Base-by-base conservation (phyloP, 2,113 vertebrate species). In the Hydrolagus affinis region DNA sequence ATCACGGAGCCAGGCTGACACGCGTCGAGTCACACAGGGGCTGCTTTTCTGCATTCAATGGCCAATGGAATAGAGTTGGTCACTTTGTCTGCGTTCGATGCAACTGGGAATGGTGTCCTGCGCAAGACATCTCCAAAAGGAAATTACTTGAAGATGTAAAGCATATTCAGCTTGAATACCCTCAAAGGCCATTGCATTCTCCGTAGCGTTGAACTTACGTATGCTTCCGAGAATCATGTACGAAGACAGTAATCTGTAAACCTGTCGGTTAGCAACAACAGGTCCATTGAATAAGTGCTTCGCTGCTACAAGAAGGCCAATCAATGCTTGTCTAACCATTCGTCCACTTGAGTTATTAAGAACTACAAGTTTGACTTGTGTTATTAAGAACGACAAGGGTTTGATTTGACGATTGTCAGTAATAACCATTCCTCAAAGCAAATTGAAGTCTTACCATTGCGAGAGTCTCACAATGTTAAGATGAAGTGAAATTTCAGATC, bases 301-400 rank as follows among this genome's bases (percentile, higher is more conserved):
- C 75, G 15, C 21, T 60, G 59, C n/a, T 80, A 8, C 30, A 25
- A 59, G 77, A 64, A 80, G 60, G 14, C 12, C 77, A 19, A 64
- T 66, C 60, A 76, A 80, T 64, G 25, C 59, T 80, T 80, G 76
- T 59, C 11, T 6, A 62, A 14, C 59, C 0, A 62, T 14, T 83
- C 78, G 10, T 83, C 60, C 11, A 83, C 78, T 83, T 68, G 78
- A 83, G 60, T 66, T 83, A 83, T 83, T 83, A 68, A 83, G 78
- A 83, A 68, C 78, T 66, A 83, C 78, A 83, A 83, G 78, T 83
- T n/a, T n/a, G n/a, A 83, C 78, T 83, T 68, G 78, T 66, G 60
- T 66, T 83, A 83, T 83, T 83, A 68, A 83, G 78, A 83, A 68
- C 78, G 30, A 64, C 78, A 83, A 14, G 78, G 78, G 78, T 83